These are phyloP conservation scores for Eleginops maclovinus DNA, from an alignment of 2,113 vertebrate species.

Conservation along the genomic window DNA sequence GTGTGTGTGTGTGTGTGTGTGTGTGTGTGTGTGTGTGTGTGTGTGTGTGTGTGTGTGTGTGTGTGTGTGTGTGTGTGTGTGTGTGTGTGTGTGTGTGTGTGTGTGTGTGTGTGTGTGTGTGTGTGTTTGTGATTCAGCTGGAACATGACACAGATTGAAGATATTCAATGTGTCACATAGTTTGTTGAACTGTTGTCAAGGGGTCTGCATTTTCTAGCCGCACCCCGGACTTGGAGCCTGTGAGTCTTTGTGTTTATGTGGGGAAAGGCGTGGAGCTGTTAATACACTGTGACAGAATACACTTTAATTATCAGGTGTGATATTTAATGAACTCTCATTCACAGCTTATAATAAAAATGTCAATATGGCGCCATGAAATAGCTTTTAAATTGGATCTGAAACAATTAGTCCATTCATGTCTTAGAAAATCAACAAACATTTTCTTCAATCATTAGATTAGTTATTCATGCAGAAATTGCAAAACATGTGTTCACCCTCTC, in stretches of 20 bases:
- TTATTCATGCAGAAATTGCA: too few relatives aligned
- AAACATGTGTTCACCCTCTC: too few relatives aligned
- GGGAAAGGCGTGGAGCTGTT: slow-evolving; percentile 52
- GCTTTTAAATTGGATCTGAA: background rate
- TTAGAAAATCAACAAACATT: too few relatives aligned
- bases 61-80: background rate
- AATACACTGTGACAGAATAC: slow-evolving; percentile 24
- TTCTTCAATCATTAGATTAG: too few relatives aligned
- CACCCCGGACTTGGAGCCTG: slow-evolving; percentile 40
- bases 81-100: slow-evolving; percentile 2
- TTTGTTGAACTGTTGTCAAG: slow-evolving; percentile 41
- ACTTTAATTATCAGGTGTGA: slow-evolving; percentile 63
- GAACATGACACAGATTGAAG: slow-evolving; percentile 47
- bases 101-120: background rate
- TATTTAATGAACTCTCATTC: background rate
- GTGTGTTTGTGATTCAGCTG: slow-evolving; percentile 32
- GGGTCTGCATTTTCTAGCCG: slow-evolving; percentile 28
- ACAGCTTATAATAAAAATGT: background rate
- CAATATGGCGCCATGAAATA: background rate
- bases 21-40: background rate
- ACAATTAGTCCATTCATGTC: too few relatives aligned
- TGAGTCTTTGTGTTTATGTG: slow-evolving; percentile 53
- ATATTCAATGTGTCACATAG: slow-evolving; percentile 50
- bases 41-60: background rate
- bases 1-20: too few relatives aligned